A percentile compares a stretch with the other conserved stretches of the same genome.
Evolutionary conservation across 1,140 invertebrate species (phyloP).

Genomic region (Adoxophyes honmai): DNA sequence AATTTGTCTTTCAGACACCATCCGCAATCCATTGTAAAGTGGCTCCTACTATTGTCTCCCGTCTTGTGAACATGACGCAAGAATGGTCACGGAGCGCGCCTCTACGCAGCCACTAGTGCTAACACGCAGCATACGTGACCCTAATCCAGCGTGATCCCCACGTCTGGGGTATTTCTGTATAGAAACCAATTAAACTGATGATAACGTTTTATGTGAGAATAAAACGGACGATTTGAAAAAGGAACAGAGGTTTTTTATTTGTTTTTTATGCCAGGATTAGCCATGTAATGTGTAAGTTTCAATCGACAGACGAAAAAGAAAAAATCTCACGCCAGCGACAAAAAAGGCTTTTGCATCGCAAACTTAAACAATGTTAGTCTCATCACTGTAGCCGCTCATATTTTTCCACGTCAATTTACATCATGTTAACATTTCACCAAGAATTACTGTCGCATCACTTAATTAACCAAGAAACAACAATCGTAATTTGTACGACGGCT

Average conservation of each 20-base stretch:
- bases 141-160: constrained; percentile 56
- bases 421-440: neutral
- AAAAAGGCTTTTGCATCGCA: too few species aligned
- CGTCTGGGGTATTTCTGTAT: constrained; percentile 40
- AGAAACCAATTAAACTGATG: constrained; percentile 19
- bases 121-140: constrained; percentile 67
- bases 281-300: too few species aligned
- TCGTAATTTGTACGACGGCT: neutral
- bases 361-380: too few species aligned
- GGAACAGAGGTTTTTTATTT: too few species aligned
- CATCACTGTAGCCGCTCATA: neutral
- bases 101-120: constrained; percentile 21
- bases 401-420: neutral
- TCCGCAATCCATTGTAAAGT: too few species aligned
- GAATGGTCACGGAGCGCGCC: constrained; percentile 41
- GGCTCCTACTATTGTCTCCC: constrained; percentile 9
- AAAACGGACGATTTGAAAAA: too few species aligned
- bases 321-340: too few species aligned
- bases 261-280: too few species aligned
- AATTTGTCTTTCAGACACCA: too few species aligned
- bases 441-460: constrained; percentile 8
- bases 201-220: too few species aligned
- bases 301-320: too few species aligned
- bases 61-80: constrained; percentile 11
- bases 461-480: constrained; percentile 10